phyloP scores from a whole-genome alignment of 2,888 invertebrate species.

The Oligia latruncula region DNA sequence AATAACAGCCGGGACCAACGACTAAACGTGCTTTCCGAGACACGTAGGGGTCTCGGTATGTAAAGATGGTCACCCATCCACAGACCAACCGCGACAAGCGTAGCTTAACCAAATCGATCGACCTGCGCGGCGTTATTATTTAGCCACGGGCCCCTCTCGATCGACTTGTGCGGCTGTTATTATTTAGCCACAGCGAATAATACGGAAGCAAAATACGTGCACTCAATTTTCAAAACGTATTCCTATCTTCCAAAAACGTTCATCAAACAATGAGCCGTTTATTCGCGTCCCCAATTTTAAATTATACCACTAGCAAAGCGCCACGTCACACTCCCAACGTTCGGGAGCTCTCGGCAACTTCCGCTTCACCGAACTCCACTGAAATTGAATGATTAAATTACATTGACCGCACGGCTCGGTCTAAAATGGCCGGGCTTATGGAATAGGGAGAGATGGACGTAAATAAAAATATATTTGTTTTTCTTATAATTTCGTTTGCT shows the following conservation, averaged over 20 bases:
- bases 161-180: no score
- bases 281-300: slow-evolving; percentile 24
- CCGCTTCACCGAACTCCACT: slow-evolving; percentile 35
- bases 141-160: no score
- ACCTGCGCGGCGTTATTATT: no score
- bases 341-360: slow-evolving; percentile 54
- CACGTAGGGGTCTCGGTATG: no score
- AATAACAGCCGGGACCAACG: no score
- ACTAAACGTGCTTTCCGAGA: no score
- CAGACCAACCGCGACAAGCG: no score
- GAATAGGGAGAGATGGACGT: slow-evolving; percentile 16
- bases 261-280: slow-evolving; percentile 12
- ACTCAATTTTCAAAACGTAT: slow-evolving; percentile 4
- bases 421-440: slow-evolving; percentile 37
- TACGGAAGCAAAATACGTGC: not conserved
- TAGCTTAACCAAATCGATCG: no score
- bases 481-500: slow-evolving; percentile 49
- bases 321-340: slow-evolving; percentile 24
- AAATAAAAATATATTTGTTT: slow-evolving; percentile 50
- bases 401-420: slow-evolving; percentile 43
- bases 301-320: slow-evolving; percentile 20
- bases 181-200: not conserved
- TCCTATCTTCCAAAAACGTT: not conserved
- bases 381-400: slow-evolving; percentile 66
- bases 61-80: no score